A percentile compares a stretch with the other conserved stretches of the same genome.
These are phyloP conservation scores for Leptarthrus brevirostris DNA, from an alignment of 2,888 invertebrate species.

Conservation along the genomic window DNA sequence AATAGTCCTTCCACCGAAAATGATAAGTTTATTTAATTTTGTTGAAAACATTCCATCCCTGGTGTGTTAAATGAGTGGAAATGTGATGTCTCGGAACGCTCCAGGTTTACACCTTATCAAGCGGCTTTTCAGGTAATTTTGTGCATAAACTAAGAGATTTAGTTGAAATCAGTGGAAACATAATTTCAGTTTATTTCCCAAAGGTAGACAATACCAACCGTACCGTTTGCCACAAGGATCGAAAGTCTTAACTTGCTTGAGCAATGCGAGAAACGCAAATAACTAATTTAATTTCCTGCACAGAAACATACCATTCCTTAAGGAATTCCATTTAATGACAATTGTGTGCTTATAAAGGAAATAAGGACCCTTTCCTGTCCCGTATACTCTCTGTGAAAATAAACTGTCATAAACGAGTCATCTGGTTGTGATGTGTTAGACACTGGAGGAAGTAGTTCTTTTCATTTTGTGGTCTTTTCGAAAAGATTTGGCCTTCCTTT, in stretches of 20 bases:
- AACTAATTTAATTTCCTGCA: constrained; percentile 45
- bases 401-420: constrained; percentile 47
- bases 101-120: too few relatives aligned
- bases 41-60: too few relatives aligned
- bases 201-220: too few relatives aligned
- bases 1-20: too few relatives aligned
- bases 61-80: too few relatives aligned
- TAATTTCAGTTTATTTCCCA: too few relatives aligned
- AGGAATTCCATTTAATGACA: constrained; percentile 38
- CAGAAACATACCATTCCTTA: constrained; percentile 38
- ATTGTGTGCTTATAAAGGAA: constrained; percentile 44
- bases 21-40: too few relatives aligned
- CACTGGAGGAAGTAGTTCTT: constrained; percentile 38
- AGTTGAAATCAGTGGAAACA: too few relatives aligned
- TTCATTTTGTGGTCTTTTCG: constrained; percentile 39
- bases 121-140: too few relatives aligned
- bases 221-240: too few relatives aligned
- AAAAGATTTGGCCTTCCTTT: constrained; percentile 30
- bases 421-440: constrained; percentile 40
- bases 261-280: constrained; percentile 18
- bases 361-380: constrained; percentile 45
- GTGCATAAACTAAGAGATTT: too few relatives aligned
- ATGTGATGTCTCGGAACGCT: too few relatives aligned
- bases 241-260: background rate
- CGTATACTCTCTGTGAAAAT: constrained; percentile 17